Percentiles rank a stretch among this genome's conserved stretches.
Evolutionary conservation across 1,140 invertebrate genomes (phyloP).

Genomic region (Drosophila jambulina): DNA sequence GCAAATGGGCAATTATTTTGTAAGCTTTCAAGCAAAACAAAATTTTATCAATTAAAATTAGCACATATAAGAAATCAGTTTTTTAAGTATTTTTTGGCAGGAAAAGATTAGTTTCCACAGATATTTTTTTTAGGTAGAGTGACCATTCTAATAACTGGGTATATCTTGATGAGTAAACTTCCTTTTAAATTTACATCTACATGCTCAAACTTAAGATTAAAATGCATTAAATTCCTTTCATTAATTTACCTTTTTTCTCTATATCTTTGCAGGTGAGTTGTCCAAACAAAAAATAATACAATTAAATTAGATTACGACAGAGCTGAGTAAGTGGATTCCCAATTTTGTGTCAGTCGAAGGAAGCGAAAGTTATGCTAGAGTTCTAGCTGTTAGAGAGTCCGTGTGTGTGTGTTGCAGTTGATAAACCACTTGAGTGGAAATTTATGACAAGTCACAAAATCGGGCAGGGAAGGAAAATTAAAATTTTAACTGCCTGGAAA

Average conservation of each 20-base stretch:
- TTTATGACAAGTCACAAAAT: slow-evolving; percentile 69
- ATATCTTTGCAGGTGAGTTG: slow-evolving; percentile 70
- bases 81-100: neutral
- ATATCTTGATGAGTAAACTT: no score
- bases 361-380: slow-evolving; percentile 48
- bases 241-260: slow-evolving; percentile 11
- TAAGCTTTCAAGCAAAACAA: no score
- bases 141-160: no score
- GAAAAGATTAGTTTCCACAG: neutral
- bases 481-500: slow-evolving; percentile 65
- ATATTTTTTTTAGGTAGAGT: no score
- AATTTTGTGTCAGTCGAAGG: slow-evolving; percentile 15
- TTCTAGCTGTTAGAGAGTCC: neutral
- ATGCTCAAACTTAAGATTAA: neutral
- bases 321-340: slow-evolving; percentile 12
- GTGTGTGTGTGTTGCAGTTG: slow-evolving; percentile 46
- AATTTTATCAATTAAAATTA: no score
- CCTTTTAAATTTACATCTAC: no score
- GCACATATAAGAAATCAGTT: no score
- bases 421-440: slow-evolving; percentile 69
- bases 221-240: neutral
- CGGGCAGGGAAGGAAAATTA: slow-evolving; percentile 53
- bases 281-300: slow-evolving; percentile 13
- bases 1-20: no score
- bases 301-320: neutral